These are phyloP conservation scores for Clarias platycephalus DNA, from an alignment of 2,797 vertebrate genomes.

Conservation along the genomic window DNA sequence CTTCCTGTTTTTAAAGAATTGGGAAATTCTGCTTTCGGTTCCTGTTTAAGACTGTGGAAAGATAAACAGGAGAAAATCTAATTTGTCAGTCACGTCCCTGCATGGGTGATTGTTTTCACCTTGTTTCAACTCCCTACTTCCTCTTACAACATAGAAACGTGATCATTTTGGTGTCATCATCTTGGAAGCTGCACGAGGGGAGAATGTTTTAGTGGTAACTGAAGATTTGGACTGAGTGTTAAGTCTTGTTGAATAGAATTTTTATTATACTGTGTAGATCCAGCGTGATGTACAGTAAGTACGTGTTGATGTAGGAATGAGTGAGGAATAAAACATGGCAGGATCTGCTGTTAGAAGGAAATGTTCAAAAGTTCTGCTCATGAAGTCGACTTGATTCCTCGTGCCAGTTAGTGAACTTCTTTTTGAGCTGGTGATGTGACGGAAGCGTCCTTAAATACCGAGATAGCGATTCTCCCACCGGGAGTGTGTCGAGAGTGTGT, in stretches of 20 bases:
- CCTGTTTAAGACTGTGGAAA: not conserved
- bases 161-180: not conserved
- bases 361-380: not conserved
- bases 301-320: not conserved
- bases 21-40: slow-evolving; percentile 15
- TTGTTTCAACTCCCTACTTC: not conserved
- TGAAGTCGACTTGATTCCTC: not conserved
- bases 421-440: too few species aligned
- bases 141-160: not conserved
- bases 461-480: not conserved
- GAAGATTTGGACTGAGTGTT: not conserved
- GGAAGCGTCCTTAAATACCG: not conserved
- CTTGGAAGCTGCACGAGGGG: not conserved
- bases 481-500: not conserved
- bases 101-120: not conserved
- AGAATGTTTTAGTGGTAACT: not conserved
- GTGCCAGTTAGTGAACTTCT: not conserved
- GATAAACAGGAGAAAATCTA: not conserved
- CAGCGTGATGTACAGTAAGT: not conserved
- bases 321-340: not conserved
- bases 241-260: not conserved
- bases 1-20: slow-evolving; percentile 3
- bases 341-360: not conserved
- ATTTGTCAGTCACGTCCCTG: not conserved
- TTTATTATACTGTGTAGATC: not conserved